Conservation (phyloP, 30 jellyfish, hydroid and myxozoan genomes). For the Catostylus mosaicus region DNA sequence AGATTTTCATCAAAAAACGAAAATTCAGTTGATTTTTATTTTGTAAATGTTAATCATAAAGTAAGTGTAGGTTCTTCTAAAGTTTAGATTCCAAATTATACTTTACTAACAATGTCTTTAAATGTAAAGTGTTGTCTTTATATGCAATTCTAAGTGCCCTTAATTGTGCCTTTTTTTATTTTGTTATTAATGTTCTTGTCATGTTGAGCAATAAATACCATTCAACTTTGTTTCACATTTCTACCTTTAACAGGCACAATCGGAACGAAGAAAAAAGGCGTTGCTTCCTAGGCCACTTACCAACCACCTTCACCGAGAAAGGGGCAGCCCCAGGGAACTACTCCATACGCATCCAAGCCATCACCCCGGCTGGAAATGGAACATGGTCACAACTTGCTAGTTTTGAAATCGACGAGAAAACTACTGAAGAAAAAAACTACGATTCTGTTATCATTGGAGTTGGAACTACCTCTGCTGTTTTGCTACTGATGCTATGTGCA, state of each 20-base stretch:
- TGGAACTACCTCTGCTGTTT: slow-evolving; percentile 73
- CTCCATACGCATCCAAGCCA: slow-evolving; percentile 71
- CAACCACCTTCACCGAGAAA: slow-evolving; percentile 58
- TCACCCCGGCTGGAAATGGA: slow-evolving; percentile 93
- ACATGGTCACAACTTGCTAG: slow-evolving; percentile 70
- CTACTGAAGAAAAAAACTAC: neutral
- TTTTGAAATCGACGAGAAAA: slow-evolving; percentile 54
- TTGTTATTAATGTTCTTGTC: too few relatives aligned
- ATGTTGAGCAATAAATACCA: too few relatives aligned
- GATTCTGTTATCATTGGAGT: slow-evolving; percentile 60
- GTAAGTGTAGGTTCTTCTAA: too few relatives aligned
- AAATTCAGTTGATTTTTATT: too few relatives aligned
- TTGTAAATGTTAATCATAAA: too few relatives aligned
- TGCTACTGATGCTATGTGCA: slow-evolving; percentile 64
- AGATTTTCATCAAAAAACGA: too few relatives aligned
- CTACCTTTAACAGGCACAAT: slow-evolving; percentile 32
- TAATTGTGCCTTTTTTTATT: too few relatives aligned
- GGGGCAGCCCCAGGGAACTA: slow-evolving; percentile 90
- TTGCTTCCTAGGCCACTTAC: slow-evolving; percentile 76
- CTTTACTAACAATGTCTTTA: too few relatives aligned
- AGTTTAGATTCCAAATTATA: too few relatives aligned
- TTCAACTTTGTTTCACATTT: too few relatives aligned
- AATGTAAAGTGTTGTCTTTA: too few relatives aligned
- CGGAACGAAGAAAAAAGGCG: slow-evolving; percentile 46
- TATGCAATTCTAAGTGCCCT: too few relatives aligned